phyloP scores from a whole-genome alignment of 2,797 vertebrate species.

The Calcarius lapponicus region DNA sequence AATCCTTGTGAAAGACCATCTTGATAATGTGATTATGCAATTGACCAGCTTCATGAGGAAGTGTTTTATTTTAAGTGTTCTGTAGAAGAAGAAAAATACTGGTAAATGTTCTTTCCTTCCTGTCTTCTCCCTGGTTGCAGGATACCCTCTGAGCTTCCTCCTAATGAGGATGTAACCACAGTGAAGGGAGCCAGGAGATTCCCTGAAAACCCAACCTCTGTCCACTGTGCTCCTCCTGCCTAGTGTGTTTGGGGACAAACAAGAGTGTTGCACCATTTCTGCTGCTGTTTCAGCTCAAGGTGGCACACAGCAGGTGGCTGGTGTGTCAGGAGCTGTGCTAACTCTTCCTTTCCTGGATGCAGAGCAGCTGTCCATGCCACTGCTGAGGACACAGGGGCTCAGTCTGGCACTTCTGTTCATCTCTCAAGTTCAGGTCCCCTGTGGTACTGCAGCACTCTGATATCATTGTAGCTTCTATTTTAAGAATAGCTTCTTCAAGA shows the following conservation, averaged over 20 bases:
- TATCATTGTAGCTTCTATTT: slow-evolving; percentile 46
- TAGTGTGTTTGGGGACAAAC: rapidly evolving
- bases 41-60: slow-evolving; percentile 2
- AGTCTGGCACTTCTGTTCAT: neutral
- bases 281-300: neutral
- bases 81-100: neutral
- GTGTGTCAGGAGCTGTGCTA: neutral
- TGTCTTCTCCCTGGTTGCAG: neutral
- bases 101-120: neutral
- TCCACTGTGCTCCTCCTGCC: neutral
- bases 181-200: neutral
- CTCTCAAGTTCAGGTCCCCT: slow-evolving; percentile 29
- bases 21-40: slow-evolving; percentile 55
- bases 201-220: neutral
- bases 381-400: rapidly evolving
- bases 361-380: neutral
- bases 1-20: neutral
- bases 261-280: neutral
- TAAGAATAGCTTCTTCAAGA: slow-evolving; percentile 28
- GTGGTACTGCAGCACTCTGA: slow-evolving; percentile 32
- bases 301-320: neutral
- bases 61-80: slow-evolving; percentile 8
- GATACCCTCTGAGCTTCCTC: neutral
- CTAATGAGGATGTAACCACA: neutral
- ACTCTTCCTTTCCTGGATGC: neutral